These are phyloP conservation scores for Apodemia hepburni DNA, from an alignment of 2,888 invertebrate species.

Conservation along the genomic window DNA sequence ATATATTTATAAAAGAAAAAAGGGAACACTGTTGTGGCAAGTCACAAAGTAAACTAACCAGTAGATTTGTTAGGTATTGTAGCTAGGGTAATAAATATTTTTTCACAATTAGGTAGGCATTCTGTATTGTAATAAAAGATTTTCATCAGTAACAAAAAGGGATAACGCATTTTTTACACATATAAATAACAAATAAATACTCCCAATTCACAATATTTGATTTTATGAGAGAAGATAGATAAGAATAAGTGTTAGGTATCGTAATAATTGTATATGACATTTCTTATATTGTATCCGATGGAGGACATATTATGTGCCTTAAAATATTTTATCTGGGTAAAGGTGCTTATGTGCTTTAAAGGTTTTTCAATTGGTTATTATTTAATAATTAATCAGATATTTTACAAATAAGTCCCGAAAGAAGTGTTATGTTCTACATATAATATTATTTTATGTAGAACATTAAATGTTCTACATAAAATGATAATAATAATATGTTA, in stretches of 20 bases:
- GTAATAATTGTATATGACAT: neutral
- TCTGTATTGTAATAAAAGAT: neutral
- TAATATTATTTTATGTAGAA: no score
- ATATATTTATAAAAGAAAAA: constrained; percentile 4
- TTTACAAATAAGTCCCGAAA: neutral
- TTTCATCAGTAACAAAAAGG: neutral
- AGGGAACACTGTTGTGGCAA: constrained; percentile 2
- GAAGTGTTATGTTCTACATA: neutral
- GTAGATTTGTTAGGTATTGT: constrained; percentile 29
- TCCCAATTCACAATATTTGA: neutral
- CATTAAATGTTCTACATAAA: no score
- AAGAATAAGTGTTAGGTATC: neutral
- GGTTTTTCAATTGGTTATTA: no score
- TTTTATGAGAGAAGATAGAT: no score
- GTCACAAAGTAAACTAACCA: constrained; percentile 23
- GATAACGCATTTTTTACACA: neutral
- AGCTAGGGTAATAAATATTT: constrained; percentile 34
- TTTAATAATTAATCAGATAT: neutral
- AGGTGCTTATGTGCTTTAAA: no score
- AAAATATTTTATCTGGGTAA: no score
- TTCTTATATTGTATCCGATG: neutral
- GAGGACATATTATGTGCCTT: no score
- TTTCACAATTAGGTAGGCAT: constrained; percentile 25
- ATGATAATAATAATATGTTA: no score
- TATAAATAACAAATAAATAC: neutral